Evolutionary conservation across 2,113 vertebrate genomes (phyloP).

Genomic region (Tyto alba): DNA sequence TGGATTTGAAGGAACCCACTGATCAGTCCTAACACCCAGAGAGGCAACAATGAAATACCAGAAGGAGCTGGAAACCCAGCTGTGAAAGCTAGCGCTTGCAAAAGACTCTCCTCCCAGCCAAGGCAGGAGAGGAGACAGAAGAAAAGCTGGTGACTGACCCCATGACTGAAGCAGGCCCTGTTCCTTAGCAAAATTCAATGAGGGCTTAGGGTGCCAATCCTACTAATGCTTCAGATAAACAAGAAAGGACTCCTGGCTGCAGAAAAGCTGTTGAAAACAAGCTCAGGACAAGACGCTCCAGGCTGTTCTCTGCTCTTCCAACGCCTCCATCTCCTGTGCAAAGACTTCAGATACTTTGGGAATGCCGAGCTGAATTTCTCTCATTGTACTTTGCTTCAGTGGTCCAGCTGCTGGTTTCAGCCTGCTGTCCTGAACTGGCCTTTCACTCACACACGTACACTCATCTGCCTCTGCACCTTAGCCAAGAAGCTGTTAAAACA

Average conservation of each 20-base stretch:
- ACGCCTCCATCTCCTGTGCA: not conserved
- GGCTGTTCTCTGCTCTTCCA: not conserved
- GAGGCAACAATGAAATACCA: not conserved
- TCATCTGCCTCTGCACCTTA: rapidly evolving
- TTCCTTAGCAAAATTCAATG: not conserved
- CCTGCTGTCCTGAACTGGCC: not conserved
- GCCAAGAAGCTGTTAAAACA: not conserved
- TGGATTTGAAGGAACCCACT: not conserved
- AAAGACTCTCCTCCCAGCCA: not conserved
- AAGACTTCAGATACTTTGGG: not conserved
- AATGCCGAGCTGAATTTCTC: not conserved
- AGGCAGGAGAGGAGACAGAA: not conserved
- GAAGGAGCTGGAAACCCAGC: not conserved
- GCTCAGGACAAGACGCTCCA: not conserved
- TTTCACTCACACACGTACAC: not conserved
- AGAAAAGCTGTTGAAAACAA: not conserved
- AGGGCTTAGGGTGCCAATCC: not conserved
- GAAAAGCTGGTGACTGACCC: not conserved
- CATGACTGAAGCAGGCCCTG: not conserved
- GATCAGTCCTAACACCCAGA: not conserved
- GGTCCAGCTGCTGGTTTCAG: not conserved
- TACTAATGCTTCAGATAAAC: not conserved
- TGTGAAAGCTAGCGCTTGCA: not conserved
- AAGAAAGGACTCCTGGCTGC: not conserved
- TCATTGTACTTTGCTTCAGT: not conserved